Base-by-base conservation (phyloP, 2,888 invertebrate genomes). In the Rhamphomyia laevipes region DNA sequence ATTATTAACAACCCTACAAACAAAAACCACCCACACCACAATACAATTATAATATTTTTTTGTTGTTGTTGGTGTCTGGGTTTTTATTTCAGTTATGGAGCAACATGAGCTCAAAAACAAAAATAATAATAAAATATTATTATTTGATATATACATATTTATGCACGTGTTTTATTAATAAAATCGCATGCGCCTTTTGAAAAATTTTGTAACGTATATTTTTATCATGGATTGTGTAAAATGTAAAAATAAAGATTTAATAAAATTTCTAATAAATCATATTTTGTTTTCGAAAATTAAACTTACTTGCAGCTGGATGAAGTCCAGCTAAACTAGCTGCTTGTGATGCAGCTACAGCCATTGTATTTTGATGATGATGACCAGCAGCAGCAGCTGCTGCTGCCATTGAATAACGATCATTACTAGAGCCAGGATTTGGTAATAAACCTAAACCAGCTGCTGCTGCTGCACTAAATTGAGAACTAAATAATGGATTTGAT, bases 291-390 rank as follows among this genome's bases (percentile, higher is more conserved):
- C 3, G 9, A 27, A 10, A 42, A 49, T 61, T 61, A 57, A 60
- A 67, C 69, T 70, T 65, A 84, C 83, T 84, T 62, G 83, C 78
- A 53, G 80, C 82, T 51, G 84, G 84, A 63, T 81, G 81, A 62
- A 86, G 74, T 56, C 87, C 86, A 56, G 70, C 70, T 61, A 88
- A 74, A 63, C 85, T 86, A 48, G 87, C 87, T 37, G 88, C 88
- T 71, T 88, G 88, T 66, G 85, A 86, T 57, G 87, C 88, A 46
- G 87, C 87, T 59, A 86, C 87, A 57, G 86, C 86, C 63, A 88
- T 78, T 49, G 87, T 86, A 59, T 80, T 80, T 57, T 81, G 81
- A 73, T 77, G 66, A 72, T 77, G 66, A 72, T 77, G 70, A 18
- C 66, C 66, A n/a, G 67, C 68, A 30, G 68, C 68, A 4, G 69